Base-by-base conservation (phyloP, 2,113 vertebrate genomes). In the Phasianus colchicus region DNA sequence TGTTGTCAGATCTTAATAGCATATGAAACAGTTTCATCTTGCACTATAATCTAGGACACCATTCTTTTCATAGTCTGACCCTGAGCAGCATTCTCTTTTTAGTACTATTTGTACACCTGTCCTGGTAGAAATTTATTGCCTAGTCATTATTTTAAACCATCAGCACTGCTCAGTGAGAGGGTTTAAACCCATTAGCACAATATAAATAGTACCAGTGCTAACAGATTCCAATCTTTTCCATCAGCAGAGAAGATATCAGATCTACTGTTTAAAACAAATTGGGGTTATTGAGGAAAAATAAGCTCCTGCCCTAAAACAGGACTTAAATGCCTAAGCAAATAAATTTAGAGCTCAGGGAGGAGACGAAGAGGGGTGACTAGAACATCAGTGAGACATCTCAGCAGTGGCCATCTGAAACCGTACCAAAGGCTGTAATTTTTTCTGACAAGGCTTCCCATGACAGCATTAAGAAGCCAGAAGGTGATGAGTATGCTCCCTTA, bases 61-160 rank as follows among this genome's bases (percentile, higher is more conserved):
- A 48, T 90, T 95, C 91, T 90, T 92, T 57, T 84, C 92, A 90
- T 95, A 92, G 83, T 29, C 89, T 91, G 84, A 92, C 78, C 50
- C 84, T 92, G 87, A 96, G 84, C 71, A 80, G 58, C 0, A 3
- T 60, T 71, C 80, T 88, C 84, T 73, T 89, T 93, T 91, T 80
- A 72, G 71, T 77, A 70, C 84, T 91, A 80, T 85, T 89, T 92
- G 89, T 95, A 85, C 91, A 95, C 89, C 94, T 95, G 94, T 96
- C 83, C 72, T 24, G 6, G 13, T 74, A 96, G 89, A 87, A 94
- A 95, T 95, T 88, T 96, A 96, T 92, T 95, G 89, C 93, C 85
- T 64, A 58, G 83, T 96, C 94, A 96, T 96, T 94, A 97, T 88
- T 96, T 95, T 92, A 93, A 97, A 87, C 43, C 70, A 94, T 70